phyloP scores from a whole-genome alignment of 2,113 vertebrate species.

The Thinocorus orbignyianus region DNA sequence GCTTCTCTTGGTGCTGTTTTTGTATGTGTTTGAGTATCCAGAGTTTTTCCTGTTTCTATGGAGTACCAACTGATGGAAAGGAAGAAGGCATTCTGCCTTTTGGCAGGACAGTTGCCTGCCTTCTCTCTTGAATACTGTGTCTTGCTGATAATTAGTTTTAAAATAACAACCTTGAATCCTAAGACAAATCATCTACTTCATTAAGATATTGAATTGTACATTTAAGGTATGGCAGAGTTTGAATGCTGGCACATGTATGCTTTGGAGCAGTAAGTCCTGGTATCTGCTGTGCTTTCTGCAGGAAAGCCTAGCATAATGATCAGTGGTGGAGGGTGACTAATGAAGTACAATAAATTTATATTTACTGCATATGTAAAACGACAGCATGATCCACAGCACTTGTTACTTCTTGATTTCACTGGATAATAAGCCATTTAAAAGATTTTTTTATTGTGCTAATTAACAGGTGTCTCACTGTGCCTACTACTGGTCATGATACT shows the following conservation, averaged over 20 bases:
- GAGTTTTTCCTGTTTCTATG: not conserved
- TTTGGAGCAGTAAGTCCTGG: not conserved
- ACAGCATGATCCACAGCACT: not conserved
- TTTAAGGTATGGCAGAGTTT: not conserved
- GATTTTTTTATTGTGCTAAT: not conserved
- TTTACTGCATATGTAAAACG: not conserved
- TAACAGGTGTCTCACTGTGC: not conserved
- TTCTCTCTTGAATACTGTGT: not conserved
- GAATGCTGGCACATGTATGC: fast-evolving
- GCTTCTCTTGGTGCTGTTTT: not conserved
- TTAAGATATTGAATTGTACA: not conserved
- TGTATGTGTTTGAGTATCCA: not conserved
- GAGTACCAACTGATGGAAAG: not conserved
- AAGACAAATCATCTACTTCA: not conserved
- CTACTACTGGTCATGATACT: not conserved
- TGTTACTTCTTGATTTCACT: not conserved
- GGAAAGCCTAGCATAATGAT: fast-evolving
- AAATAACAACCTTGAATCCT: not conserved
- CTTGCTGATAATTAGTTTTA: not conserved
- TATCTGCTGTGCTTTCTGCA: not conserved
- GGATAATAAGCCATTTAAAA: not conserved
- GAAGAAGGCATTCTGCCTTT: not conserved
- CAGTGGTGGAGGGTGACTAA: not conserved
- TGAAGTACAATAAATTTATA: not conserved
- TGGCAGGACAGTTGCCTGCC: not conserved